Base-by-base conservation (phyloP, 2,888 invertebrate genomes). In the Drosophila hamatofila region DNA sequence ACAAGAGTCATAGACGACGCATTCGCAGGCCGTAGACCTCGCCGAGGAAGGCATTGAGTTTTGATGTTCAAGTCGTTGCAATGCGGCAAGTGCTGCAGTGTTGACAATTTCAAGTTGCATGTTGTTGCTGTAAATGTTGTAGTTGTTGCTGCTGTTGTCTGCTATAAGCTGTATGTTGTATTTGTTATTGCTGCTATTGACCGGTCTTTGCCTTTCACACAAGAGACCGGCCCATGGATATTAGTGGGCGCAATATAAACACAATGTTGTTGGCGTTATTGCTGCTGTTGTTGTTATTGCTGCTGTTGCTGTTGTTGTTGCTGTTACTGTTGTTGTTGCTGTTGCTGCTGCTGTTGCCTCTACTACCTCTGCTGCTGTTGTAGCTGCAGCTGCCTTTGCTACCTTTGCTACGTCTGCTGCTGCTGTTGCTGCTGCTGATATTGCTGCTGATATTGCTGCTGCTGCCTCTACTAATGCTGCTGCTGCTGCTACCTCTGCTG, bases 41-140 rank as follows among this genome's bases (percentile, higher is more conserved):
- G 39, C 18, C 49, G 27, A 30, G 48, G 46, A 48, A 48, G 61
- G 62, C 56, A 65, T 61, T 56, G 39, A n/a, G 54, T 39, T 58
- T 49, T 44, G 63, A 41, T 57, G 73, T 58, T 27, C 21, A 11
- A 56, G 51, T 55, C 54, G 54, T 44, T 61, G 81, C 68, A 68
- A 59, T 88, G 87, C 72, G 81, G 83, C 81, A 86, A 86, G 89
- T 87, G 89, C 77, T 61, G 81, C 84, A 74, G 78, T 89, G 82
- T 87, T 82, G 90, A 89, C 90, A 89, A 88, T 88, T 56, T 57
- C 46, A 52, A 35, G 51, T 55, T 46, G 76, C 54, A 9, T 56
- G 68, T 49, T 18, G 44, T 30, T 35, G 48, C 14, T 52, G 64
- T 21, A n/a, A n/a, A n/a, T 46, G 69, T 12, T 39, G 73, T 56